A percentile compares a stretch with the other conserved stretches of the same genome.
Conservation (phyloP, 2,888 invertebrate genomes). For the Trichacis sp. region DNA sequence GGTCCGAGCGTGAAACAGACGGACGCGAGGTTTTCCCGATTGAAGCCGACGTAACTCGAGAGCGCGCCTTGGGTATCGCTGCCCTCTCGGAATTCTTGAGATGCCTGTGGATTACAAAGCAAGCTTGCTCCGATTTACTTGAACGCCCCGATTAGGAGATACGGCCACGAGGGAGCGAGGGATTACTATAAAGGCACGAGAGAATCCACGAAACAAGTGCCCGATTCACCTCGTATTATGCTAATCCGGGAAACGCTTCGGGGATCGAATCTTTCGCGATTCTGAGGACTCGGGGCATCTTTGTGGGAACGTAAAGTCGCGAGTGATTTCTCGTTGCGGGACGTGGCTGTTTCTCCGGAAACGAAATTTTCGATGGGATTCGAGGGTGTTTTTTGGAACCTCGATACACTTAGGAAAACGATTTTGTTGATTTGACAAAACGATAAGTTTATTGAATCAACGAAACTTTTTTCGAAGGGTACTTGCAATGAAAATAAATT, state of each 20-base stretch:
- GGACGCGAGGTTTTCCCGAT: not conserved
- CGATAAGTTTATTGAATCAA: too few species aligned
- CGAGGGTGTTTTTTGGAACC: too few species aligned
- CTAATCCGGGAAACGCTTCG: constrained; percentile 1
- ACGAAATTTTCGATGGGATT: too few species aligned
- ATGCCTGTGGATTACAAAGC: constrained; percentile 13
- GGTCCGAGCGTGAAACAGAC: not conserved
- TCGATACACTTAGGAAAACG: too few species aligned
- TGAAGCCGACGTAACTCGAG: constrained; percentile 4
- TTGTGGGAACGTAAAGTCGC: too few species aligned
- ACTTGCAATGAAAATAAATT: too few species aligned
- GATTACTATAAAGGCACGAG: too few species aligned
- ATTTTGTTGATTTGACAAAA: too few species aligned
- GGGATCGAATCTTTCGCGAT: not conserved
- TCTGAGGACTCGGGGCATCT: too few species aligned
- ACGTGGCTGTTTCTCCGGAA: too few species aligned
- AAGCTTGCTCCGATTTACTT: constrained; percentile 1
- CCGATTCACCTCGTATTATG: constrained; percentile 6
- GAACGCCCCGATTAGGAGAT: constrained; percentile 5
- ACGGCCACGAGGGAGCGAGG: not conserved
- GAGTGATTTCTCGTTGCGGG: too few species aligned
- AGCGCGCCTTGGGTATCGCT: not conserved
- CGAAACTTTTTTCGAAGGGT: too few species aligned
- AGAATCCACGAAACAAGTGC: constrained; percentile 6
- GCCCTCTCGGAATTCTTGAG: constrained; percentile 10